A percentile compares a stretch with the other conserved stretches of the same genome.
Evolutionary conservation across 2,797 vertebrate species (phyloP).

Genomic region (Anguilla anguilla): DNA sequence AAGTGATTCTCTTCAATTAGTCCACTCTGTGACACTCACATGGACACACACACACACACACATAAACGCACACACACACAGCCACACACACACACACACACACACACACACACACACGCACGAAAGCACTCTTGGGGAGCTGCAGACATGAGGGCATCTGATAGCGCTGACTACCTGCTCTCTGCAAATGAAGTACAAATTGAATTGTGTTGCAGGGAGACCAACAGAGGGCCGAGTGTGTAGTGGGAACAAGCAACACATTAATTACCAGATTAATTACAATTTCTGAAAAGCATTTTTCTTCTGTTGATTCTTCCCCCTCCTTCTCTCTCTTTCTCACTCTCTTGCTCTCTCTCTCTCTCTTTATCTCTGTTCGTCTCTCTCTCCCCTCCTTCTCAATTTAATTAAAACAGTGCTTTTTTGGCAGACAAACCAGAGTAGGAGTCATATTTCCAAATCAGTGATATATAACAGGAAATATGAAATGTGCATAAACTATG

Average conservation of each 20-base stretch:
- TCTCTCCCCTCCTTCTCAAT: not conserved
- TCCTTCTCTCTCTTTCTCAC: not conserved
- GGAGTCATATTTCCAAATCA: not conserved
- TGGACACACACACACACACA: not conserved
- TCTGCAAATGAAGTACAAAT: constrained; percentile 48
- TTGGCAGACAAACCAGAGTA: not conserved
- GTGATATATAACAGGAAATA: not conserved
- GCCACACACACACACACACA: not conserved
- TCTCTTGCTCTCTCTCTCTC: not conserved
- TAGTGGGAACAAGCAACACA: constrained; percentile 43
- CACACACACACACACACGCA: not conserved
- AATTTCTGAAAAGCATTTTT: constrained; percentile 29
- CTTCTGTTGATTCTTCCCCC: not conserved
- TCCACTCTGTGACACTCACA: constrained; percentile 27
- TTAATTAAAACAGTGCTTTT: not conserved
- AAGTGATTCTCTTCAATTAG: constrained; percentile 62
- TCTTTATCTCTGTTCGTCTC: too few relatives aligned
- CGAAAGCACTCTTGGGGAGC: constrained; percentile 19
- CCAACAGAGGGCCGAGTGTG: constrained; percentile 38
- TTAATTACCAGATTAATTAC: constrained; percentile 52
- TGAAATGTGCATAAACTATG: not conserved
- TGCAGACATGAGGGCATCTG: constrained; percentile 43
- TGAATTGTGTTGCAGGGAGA: constrained; percentile 44
- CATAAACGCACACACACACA: not conserved
- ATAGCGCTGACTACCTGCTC: constrained; percentile 32